Percentiles rank a stretch among this genome's conserved stretches.
phyloP scores from a whole-genome alignment of 2,888 invertebrate genomes.

The Latrodectus elegans region DNA sequence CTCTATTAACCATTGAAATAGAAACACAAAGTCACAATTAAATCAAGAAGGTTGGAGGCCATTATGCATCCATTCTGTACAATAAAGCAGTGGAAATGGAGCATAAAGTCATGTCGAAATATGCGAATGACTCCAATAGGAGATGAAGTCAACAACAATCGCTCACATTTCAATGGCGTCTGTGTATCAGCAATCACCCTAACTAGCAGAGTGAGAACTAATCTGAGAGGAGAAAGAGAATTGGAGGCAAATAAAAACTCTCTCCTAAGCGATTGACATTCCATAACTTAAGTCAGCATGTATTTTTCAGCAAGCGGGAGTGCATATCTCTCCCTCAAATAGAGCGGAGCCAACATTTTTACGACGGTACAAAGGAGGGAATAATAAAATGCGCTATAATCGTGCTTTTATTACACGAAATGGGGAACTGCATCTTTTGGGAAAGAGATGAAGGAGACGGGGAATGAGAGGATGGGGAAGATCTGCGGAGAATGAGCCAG shows the following conservation, averaged over 20 bases:
- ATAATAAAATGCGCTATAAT: slow-evolving; percentile 68
- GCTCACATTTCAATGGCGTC: too few relatives aligned
- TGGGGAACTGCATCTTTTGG: slow-evolving; percentile 63
- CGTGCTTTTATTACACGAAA: slow-evolving; percentile 68
- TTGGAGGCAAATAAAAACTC: neutral
- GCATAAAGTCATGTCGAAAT: too few relatives aligned
- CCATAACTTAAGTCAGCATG: slow-evolving; percentile 49
- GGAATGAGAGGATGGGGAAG: slow-evolving; percentile 12
- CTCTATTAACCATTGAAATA: too few relatives aligned
- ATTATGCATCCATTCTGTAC: too few relatives aligned
- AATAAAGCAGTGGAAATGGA: too few relatives aligned
- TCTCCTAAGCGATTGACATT: slow-evolving; percentile 51
- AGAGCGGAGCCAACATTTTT: slow-evolving; percentile 55
- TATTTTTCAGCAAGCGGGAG: slow-evolving; percentile 4
- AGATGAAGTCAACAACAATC: too few relatives aligned
- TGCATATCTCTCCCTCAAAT: slow-evolving; percentile 16
- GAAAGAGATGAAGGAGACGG: slow-evolving; percentile 48
- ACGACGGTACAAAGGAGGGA: slow-evolving; percentile 49
- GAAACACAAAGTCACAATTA: too few relatives aligned
- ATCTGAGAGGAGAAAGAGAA: neutral
- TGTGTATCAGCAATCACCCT: too few relatives aligned
- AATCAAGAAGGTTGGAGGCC: too few relatives aligned
- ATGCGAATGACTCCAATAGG: too few relatives aligned
- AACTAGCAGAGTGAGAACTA: neutral
- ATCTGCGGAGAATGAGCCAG: slow-evolving; percentile 39